These are phyloP conservation scores for Argyresthia goedartella DNA, from an alignment of 2,888 invertebrate genomes.

Conservation along the genomic window DNA sequence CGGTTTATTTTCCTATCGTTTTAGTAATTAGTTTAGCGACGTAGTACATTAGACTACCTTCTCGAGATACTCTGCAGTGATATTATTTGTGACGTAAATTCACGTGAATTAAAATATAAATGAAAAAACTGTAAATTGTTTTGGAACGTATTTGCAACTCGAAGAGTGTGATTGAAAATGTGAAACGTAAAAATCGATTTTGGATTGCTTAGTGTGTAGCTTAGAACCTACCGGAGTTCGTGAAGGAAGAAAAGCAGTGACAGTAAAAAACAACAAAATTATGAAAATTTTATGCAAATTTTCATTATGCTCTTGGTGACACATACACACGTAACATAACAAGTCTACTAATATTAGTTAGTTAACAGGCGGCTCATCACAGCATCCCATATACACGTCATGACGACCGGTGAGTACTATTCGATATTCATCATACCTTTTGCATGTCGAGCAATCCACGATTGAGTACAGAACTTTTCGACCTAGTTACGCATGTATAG, in stretches of 20 bases:
- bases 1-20: slow-evolving; percentile 37
- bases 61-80: slow-evolving; percentile 28
- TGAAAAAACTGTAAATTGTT: too few species aligned
- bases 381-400: background rate
- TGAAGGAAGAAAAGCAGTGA: too few species aligned
- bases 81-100: slow-evolving; percentile 21
- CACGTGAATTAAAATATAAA: slow-evolving; percentile 1
- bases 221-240: too few species aligned
- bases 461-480: too few species aligned
- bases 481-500: too few species aligned
- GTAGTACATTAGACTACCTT: slow-evolving; percentile 23
- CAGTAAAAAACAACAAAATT: slow-evolving; percentile 9
- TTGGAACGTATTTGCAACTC: too few species aligned
- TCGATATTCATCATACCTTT: too few species aligned
- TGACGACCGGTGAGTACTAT: too few species aligned
- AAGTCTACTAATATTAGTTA: background rate
- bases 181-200: too few species aligned
- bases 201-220: too few species aligned
- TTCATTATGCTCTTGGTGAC: slow-evolving; percentile 16
- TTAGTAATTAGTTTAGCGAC: slow-evolving; percentile 41
- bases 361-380: background rate
- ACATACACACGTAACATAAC: background rate
- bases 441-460: too few species aligned
- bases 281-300: slow-evolving; percentile 45
- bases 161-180: too few species aligned